Conservation (phyloP, 2,797 vertebrate species). For the Arnoldichthys spilopterus region DNA sequence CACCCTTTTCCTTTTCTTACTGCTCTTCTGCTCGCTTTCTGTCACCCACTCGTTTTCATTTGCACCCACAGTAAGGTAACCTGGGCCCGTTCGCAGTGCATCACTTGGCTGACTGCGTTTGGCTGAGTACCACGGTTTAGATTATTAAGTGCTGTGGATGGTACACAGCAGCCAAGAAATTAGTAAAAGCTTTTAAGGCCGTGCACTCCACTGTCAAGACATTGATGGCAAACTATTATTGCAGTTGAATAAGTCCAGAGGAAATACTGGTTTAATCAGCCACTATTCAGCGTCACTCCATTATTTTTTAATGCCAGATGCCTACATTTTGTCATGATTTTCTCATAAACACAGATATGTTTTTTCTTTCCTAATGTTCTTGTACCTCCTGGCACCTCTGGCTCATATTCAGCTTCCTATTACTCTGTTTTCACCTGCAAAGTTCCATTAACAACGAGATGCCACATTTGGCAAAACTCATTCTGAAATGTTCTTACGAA, state of each 20-base stretch:
- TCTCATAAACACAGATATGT: slow-evolving; percentile 35
- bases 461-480: slow-evolving; percentile 33
- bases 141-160: background rate
- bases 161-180: background rate
- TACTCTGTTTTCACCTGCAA: slow-evolving; percentile 38
- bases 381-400: slow-evolving; percentile 32
- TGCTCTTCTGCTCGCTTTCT: background rate
- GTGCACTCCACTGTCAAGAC: slow-evolving; percentile 12
- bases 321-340: slow-evolving; percentile 15
- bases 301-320: slow-evolving; percentile 30
- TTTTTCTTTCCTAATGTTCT: slow-evolving; percentile 24
- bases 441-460: slow-evolving; percentile 35
- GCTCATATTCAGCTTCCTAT: slow-evolving; percentile 14
- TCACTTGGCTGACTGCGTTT: background rate
- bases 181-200: slow-evolving; percentile 34
- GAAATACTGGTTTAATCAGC: slow-evolving; percentile 24
- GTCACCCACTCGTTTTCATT: slow-evolving; percentile 4
- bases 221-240: slow-evolving; percentile 11
- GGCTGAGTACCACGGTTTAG: background rate
- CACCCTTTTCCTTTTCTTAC: slow-evolving; percentile 11
- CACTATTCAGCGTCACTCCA: slow-evolving; percentile 9
- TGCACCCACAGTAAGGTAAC: background rate
- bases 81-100: background rate
- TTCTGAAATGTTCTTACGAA: slow-evolving; percentile 36
- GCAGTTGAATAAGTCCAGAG: slow-evolving; percentile 24